Base-by-base conservation (phyloP, 1,140 invertebrate genomes). In the Panulirus ornatus region DNA sequence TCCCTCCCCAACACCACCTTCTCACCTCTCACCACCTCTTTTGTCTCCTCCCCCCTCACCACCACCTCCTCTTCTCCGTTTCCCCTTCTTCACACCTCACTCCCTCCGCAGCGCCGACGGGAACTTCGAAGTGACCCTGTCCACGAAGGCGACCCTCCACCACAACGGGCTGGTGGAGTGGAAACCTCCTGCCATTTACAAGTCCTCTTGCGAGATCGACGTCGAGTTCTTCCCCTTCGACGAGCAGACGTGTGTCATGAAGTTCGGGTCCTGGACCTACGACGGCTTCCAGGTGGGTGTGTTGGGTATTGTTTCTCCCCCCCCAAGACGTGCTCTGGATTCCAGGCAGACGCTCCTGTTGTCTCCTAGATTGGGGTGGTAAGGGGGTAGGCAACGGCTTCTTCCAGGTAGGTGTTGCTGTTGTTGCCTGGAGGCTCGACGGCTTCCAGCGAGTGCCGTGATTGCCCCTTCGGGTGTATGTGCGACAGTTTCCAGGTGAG, bases 221-320 rank as follows among this genome's bases (percentile, higher is more conserved):
- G 87, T 89, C 19, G 87, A 89, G 79, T 89, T 89, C 66, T 89
- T 89, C 19, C 87, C 87, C 51, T 89, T 89, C 47, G 87, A 89
- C 47, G 87, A 89, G 66, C 87, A 89, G 71, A 89, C 87, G 3
- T 89, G 87, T 30, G 87, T 89, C 66, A 89, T 89, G 87, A 89
- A 89, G 87, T 89, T 89, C 30, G 87, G 87, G 5, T 89, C 87
- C 22, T 89, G 87, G 87, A 89, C 87, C 34, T 89, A 89, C 47
- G 87, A 89, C 30, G 87, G 87, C 1, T 82, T 82, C 47, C 87
- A 89, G 87, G 87, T 89, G 79, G 19, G 87, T 54, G 19, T 54
- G 2, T 19, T 54, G 2, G 6, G 5, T 22, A 54, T 19, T 54
- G n/a, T n/a, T n/a, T n/a, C n/a, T n/a, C n/a, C n/a, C n/a, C n/a